These are phyloP conservation scores for Hyposmocoma kahamanoa DNA, from an alignment of 1,140 invertebrate genomes.

Conservation along the genomic window DNA sequence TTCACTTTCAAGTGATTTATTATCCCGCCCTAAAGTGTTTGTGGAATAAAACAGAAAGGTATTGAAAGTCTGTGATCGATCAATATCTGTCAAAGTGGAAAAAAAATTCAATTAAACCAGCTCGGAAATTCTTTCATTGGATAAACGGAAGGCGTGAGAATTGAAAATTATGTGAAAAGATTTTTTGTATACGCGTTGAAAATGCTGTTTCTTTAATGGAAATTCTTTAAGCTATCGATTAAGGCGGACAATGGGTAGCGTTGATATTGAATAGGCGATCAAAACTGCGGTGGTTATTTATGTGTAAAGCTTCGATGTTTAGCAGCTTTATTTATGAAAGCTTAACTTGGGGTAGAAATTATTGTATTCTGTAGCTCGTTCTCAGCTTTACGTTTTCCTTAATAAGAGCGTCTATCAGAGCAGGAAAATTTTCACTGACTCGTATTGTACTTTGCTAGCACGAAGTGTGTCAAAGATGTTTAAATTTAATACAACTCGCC, in stretches of 20 bases:
- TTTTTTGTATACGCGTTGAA: slow-evolving; percentile 36
- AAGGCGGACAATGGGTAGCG: slow-evolving; percentile 15
- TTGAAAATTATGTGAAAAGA: slow-evolving; percentile 57
- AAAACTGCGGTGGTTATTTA: background rate
- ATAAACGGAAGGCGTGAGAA: slow-evolving; percentile 57
- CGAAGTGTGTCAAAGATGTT: no score
- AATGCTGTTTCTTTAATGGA: slow-evolving; percentile 36
- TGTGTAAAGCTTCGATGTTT: background rate
- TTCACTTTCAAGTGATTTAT: slow-evolving; percentile 63
- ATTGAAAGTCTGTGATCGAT: slow-evolving; percentile 50
- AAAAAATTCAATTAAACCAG: slow-evolving; percentile 63
- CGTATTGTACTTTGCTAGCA: no score
- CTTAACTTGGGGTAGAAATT: no score
- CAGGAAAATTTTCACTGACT: no score
- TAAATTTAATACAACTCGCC: no score
- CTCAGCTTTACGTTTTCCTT: no score
- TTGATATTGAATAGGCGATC: background rate
- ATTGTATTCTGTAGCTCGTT: no score
- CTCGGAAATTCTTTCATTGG: slow-evolving; percentile 48
- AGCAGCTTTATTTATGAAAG: no score
- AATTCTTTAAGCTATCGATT: slow-evolving; percentile 30
- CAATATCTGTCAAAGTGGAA: slow-evolving; percentile 62
- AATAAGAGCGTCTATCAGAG: no score
- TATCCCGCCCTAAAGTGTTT: slow-evolving; percentile 51
- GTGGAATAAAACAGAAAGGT: slow-evolving; percentile 56